Base-by-base conservation (phyloP, 2,113 vertebrate genomes). In the Neogale vison region DNA sequence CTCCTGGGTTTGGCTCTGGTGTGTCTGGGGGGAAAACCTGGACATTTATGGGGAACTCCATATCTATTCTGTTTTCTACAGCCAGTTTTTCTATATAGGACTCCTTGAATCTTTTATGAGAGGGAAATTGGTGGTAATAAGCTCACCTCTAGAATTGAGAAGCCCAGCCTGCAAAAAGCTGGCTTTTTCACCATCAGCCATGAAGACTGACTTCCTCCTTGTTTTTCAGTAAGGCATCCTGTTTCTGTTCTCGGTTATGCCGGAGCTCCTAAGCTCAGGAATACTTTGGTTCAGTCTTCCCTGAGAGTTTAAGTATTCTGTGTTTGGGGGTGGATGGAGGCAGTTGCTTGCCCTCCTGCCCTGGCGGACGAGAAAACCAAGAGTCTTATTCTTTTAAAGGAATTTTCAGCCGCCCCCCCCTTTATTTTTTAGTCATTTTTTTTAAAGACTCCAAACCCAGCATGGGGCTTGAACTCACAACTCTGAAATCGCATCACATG, bases 171-270 rank as follows among this genome's bases (percentile, higher is more conserved):
- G 31, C 47, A 79, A 93, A 91, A 39, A 42, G n/a, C 39, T 71
- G 12, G 34, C 47, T 96, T 26, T 65, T 80, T 95, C 82, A 88
- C 67, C 26, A 29, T 61, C 95, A 52, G 55, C 61, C 65, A 13
- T 23, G 76, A 20, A 83, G 52, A 80, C 77, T 42, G 87, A 76
- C 17, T 97, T 86, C 84, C 18, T 61, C 29, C 26, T 79, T 91
- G 11, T 88, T 96, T 96, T 96, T 84, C n/a, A 91, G 45, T 88
- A 84, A 90, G 93, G 34, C 52, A 65, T 24, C 39, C 13, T 15
- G 50, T 85, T 94, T 93, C 65, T 93, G 8, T 96, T 95, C 52
- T 90, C 24, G 7, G 23, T 79, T 90, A 86, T 71, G 67, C 72
- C 34, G 4, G 4, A 90, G 71, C 77, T 92, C 36, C 57, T 95